phyloP scores from a whole-genome alignment of 2,113 vertebrate genomes.

The Sminthopsis crassicaudata region DNA sequence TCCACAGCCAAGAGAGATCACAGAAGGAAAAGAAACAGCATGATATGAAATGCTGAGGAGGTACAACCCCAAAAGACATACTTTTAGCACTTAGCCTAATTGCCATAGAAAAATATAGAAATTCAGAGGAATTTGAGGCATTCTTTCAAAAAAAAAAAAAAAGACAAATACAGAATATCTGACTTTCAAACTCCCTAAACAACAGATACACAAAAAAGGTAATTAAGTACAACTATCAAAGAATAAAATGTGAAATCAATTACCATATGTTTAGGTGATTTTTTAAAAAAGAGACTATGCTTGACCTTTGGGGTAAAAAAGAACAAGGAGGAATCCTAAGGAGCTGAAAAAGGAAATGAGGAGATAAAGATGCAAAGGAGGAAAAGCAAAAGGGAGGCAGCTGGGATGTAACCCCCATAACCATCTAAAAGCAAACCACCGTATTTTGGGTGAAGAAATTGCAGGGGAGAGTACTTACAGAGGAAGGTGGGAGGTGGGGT shows the following conservation, averaged over 20 bases:
- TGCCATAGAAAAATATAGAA: not conserved
- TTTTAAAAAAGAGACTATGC: not conserved
- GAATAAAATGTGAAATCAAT: not conserved
- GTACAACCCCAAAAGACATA: not conserved
- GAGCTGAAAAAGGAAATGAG: not conserved
- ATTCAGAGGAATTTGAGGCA: not conserved
- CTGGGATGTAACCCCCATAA: not conserved
- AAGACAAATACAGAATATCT: not conserved
- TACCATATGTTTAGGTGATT: not conserved
- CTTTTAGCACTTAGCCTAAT: not conserved
- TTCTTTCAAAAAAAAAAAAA: not conserved
- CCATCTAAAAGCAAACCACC: not conserved
- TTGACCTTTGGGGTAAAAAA: not conserved
- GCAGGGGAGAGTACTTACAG: not conserved
- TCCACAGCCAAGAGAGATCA: not conserved
- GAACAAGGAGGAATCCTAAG: not conserved
- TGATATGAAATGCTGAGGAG: not conserved
- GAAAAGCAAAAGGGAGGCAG: not conserved
- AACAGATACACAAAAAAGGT: not conserved
- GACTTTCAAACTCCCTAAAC: not conserved
- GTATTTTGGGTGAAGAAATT: not conserved
- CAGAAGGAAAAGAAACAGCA: not conserved
- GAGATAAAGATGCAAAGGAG: not conserved
- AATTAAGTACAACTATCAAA: not conserved
- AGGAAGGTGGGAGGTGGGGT: not conserved